phyloP scores from a whole-genome alignment of 2,797 vertebrate species.

The Eremophila alpestris region DNA sequence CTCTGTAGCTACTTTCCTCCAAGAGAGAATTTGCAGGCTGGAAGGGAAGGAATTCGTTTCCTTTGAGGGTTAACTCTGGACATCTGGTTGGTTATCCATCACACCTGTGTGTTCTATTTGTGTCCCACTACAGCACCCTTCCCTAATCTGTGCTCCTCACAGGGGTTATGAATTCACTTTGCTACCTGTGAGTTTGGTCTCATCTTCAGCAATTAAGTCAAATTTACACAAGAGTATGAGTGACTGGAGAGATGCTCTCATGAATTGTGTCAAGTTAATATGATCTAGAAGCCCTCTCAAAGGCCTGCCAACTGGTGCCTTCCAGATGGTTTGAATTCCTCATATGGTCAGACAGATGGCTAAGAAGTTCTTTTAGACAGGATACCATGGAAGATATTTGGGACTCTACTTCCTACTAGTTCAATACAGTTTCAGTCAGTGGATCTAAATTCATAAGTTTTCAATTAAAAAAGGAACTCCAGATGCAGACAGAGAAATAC shows the following conservation, averaged over 20 bases:
- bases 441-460: neutral
- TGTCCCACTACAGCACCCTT: neutral
- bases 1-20: neutral
- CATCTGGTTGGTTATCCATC: neutral
- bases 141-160: neutral
- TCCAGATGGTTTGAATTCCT: neutral
- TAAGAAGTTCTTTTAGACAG: neutral
- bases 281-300: neutral
- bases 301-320: neutral
- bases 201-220: neutral
- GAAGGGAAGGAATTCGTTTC: neutral
- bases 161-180: neutral
- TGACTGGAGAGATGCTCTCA: neutral
- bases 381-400: neutral
- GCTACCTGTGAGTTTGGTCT: neutral
- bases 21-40: neutral
- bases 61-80: neutral
- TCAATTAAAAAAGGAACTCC: neutral
- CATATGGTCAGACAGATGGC: neutral
- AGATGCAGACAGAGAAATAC: neutral
- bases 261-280: neutral
- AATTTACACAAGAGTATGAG: neutral
- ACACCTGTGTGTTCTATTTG: accelerated
- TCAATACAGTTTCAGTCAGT: neutral
- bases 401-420: neutral